Evolutionary conservation across 37 sponge, comb jelly and placozoan genomes (phyloP).

Genomic region (Hormiphora californensis): DNA sequence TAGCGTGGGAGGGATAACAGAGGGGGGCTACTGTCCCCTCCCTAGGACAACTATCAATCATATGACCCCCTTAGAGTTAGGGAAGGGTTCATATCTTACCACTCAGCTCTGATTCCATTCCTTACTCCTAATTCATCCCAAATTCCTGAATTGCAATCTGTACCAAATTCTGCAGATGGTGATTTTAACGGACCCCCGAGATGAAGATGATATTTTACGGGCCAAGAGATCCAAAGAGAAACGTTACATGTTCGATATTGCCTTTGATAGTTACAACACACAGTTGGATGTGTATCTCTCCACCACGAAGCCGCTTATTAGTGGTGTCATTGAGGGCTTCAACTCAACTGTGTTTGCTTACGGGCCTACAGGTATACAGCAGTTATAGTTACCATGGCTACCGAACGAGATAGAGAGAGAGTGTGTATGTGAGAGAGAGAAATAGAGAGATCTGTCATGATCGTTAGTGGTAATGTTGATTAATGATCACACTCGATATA

Average conservation of each 20-base stretch:
- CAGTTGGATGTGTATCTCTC: conserved; percentile 72
- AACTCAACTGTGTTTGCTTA: conserved; percentile 87
- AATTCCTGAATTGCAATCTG: no score
- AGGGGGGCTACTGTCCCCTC: no score
- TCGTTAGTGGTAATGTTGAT: no score
- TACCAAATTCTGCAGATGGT: no score
- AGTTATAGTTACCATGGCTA: not conserved
- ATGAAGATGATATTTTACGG: conserved; percentile 76
- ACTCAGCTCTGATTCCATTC: not conserved
- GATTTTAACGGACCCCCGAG: conserved; percentile 69
- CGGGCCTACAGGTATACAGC: conserved; percentile 78
- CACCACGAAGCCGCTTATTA: conserved; percentile 63
- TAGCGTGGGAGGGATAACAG: no score
- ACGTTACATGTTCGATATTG: conserved; percentile 68
- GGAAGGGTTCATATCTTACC: not conserved
- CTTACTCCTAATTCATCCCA: no score
- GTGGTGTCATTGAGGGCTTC: conserved; percentile 62
- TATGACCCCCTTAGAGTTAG: no score
- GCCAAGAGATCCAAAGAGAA: conserved; percentile 70
- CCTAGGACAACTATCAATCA: no score
- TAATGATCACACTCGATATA: not conserved
- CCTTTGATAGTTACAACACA: conserved; percentile 60
- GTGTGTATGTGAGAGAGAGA: conserved; percentile 11
- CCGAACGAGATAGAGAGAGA: not conserved
- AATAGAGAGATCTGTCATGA: no score